These are phyloP conservation scores for Drosophila koepferae DNA, from an alignment of 2,888 invertebrate species.

Conservation along the genomic window DNA sequence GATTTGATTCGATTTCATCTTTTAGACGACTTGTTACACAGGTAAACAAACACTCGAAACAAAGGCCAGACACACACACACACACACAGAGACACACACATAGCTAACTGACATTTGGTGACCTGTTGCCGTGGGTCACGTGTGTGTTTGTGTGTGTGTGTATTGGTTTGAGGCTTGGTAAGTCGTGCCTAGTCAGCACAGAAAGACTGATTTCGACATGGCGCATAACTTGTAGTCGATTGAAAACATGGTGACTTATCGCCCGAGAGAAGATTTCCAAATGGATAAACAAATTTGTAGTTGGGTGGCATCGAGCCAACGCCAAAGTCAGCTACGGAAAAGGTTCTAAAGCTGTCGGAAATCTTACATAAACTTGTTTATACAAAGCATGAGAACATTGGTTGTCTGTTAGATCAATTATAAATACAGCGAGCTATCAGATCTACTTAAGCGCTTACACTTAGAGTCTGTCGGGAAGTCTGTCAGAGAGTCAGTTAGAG, in stretches of 20 bases:
- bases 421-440: background rate
- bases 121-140: constrained; percentile 30
- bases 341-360: constrained; percentile 1
- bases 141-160: background rate
- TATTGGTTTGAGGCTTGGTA: background rate
- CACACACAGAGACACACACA: background rate
- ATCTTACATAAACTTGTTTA: background rate
- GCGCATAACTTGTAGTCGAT: constrained; percentile 1
- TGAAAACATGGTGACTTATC: constrained; percentile 10
- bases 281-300: constrained; percentile 2
- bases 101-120: constrained; percentile 13
- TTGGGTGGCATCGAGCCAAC: constrained; percentile 1
- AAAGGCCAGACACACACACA: constrained; percentile 10
- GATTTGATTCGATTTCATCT: constrained; percentile 39
- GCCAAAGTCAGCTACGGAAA: background rate
- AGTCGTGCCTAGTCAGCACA: background rate
- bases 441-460: background rate
- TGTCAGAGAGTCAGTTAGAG: too few species aligned
- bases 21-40: constrained; percentile 23
- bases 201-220: constrained; percentile 1
- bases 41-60: constrained; percentile 34
- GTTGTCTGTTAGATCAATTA: background rate
- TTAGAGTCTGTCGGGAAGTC: background rate
- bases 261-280: constrained; percentile 1
- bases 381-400: background rate